A percentile compares a stretch with the other conserved stretches of the same genome.
Conservation (phyloP, 2,888 invertebrate genomes). For the Lasioglossum lativentre region DNA sequence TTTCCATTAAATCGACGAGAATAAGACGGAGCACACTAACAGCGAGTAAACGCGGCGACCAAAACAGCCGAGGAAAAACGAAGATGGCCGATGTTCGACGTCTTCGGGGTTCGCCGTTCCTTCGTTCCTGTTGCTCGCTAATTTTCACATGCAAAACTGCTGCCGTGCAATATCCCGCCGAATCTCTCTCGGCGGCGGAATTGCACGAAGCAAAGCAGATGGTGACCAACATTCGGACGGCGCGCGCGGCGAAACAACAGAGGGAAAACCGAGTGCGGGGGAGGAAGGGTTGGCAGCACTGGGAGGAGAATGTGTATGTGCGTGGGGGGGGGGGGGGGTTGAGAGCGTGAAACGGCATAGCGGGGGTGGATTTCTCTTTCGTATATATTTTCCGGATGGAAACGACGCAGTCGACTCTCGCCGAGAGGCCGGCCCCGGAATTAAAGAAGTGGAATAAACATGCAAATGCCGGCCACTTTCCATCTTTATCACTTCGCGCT, state of each 20-base stretch:
- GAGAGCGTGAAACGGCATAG: neutral
- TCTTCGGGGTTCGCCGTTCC: neutral
- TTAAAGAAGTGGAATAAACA: slow-evolving; percentile 80
- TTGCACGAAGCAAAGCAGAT: slow-evolving; percentile 6
- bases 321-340: neutral
- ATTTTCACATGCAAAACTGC: slow-evolving; percentile 24
- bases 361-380: slow-evolving; percentile 18
- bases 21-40: neutral
- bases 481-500: slow-evolving; percentile 78
- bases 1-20: neutral
- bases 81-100: neutral
- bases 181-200: slow-evolving; percentile 5
- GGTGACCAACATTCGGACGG: slow-evolving; percentile 12
- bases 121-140: slow-evolving; percentile 2
- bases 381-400: slow-evolving; percentile 46
- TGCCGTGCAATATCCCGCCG: neutral
- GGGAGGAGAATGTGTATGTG: neutral
- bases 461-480: slow-evolving; percentile 79
- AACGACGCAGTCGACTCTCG: slow-evolving; percentile 26
- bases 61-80: neutral
- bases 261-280: neutral
- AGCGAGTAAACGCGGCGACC: neutral
- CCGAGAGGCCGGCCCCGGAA: slow-evolving; percentile 61
- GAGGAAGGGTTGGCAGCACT: neutral
- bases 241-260: neutral